Conservation (phyloP, 2,888 invertebrate genomes). For the Polydrusus tereticollis region DNA sequence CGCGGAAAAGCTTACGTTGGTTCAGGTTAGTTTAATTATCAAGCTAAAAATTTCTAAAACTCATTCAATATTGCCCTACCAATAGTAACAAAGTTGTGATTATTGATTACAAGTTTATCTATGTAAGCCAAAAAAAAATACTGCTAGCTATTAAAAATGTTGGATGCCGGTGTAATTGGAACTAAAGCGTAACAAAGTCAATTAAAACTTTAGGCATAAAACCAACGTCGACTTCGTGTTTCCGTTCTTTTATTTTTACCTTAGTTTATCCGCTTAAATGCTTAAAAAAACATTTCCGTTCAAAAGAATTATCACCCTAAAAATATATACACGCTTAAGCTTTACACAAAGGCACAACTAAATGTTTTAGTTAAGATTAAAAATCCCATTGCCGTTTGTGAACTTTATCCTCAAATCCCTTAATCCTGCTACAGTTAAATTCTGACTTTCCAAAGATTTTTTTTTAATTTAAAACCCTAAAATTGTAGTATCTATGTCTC, state of each 20-base stretch:
- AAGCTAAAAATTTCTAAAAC: too few relatives aligned
- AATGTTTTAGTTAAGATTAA: conserved; percentile 14
- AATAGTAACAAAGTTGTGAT: too few relatives aligned
- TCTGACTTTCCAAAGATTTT: neutral
- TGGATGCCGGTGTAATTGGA: too few relatives aligned
- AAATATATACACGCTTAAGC: conserved; percentile 10
- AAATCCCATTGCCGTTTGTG: neutral
- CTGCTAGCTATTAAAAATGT: too few relatives aligned
- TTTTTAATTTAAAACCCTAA: neutral
- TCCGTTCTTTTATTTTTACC: conserved; percentile 18
- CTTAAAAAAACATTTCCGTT: neutral
- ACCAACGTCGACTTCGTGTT: conserved; percentile 32
- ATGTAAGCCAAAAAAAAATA: too few relatives aligned
- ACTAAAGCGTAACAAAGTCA: conserved; percentile 33
- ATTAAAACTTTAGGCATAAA: conserved; percentile 43
- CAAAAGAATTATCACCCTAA: neutral
- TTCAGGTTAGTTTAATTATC: too few relatives aligned
- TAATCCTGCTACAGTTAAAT: neutral
- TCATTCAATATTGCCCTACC: too few relatives aligned
- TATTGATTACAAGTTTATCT: too few relatives aligned
- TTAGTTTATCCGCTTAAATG: conserved; percentile 15
- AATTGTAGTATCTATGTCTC: too few relatives aligned
- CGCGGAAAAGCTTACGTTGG: too few relatives aligned
- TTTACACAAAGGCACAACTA: conserved; percentile 6
- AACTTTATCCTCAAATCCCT: conserved; percentile 1